phyloP scores from a whole-genome alignment of 37 sponge, comb jelly and placozoan genomes.

The Geodia barretti region DNA sequence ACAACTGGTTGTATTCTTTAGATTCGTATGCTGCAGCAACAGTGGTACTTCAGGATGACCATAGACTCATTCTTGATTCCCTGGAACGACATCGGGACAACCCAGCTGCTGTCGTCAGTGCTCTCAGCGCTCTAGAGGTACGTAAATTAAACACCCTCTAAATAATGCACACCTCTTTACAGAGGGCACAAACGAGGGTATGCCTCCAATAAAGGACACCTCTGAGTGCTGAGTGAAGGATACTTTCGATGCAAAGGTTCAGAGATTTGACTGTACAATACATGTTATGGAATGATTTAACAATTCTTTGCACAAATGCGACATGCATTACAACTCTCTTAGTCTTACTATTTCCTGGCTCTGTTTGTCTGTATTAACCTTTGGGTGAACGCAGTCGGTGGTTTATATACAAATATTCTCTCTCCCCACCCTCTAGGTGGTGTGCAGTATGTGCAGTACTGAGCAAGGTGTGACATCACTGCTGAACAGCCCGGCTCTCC shows the following conservation, averaged over 20 bases:
- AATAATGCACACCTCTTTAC: no score
- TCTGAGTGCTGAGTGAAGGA: no score
- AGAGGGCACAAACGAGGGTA: no score
- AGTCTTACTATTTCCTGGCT: no score
- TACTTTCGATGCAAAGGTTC: no score
- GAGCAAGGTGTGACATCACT: not conserved
- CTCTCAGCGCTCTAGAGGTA: not conserved
- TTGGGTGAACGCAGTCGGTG: not conserved
- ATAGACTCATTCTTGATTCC: constrained; percentile 11
- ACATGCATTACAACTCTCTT: no score
- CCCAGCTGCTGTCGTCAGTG: constrained; percentile 17
- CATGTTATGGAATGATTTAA: no score
- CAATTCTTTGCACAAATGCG: no score
- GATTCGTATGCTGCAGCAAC: constrained; percentile 32
- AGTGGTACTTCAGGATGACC: constrained; percentile 15
- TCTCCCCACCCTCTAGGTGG: not conserved
- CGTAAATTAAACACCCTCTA: no score
- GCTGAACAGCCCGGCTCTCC: not conserved
- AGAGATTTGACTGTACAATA: no score
- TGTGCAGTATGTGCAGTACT: not conserved
- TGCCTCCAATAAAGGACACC: no score
- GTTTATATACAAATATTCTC: not conserved
- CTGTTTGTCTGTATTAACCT: not conserved
- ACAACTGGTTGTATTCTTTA: not conserved
- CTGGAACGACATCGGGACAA: constrained; percentile 12